phyloP scores from a whole-genome alignment of 2,113 vertebrate genomes.

The Diadophis punctatus region DNA sequence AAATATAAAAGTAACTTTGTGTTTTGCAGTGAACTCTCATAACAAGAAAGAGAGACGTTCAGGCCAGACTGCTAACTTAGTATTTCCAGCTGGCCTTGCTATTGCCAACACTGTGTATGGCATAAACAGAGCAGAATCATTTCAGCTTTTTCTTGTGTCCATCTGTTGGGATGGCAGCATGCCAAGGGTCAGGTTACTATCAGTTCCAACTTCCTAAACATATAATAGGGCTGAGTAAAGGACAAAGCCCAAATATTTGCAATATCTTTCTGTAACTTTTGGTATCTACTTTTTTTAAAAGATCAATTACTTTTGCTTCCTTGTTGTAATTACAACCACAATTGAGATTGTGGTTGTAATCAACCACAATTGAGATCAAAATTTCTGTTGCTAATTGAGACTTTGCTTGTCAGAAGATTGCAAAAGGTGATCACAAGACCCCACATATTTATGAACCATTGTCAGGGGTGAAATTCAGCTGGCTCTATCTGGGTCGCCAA shows the following conservation, averaged over 20 bases:
- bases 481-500: no score
- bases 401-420: neutral
- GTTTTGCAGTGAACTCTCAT: neutral
- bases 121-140: neutral
- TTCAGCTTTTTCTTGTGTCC: constrained; percentile 46
- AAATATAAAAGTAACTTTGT: neutral
- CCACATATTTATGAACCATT: no score
- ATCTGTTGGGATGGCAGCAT: constrained; percentile 50
- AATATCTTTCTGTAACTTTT: neutral
- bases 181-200: constrained; percentile 43
- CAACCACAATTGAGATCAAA: neutral
- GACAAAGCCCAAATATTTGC: neutral
- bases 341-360: neutral
- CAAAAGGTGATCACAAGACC: neutral
- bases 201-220: neutral
- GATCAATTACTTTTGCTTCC: neutral
- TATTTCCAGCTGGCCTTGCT: constrained; percentile 26
- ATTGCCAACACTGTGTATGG: neutral
- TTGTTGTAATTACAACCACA: neutral
- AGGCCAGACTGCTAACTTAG: constrained; percentile 17
- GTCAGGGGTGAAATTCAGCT: no score
- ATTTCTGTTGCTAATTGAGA: neutral
- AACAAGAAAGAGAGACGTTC: constrained; percentile 3
- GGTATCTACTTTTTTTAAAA: neutral
- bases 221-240: neutral